Conservation (phyloP, 2,797 vertebrate species). For the Sciaenops ocellatus region DNA sequence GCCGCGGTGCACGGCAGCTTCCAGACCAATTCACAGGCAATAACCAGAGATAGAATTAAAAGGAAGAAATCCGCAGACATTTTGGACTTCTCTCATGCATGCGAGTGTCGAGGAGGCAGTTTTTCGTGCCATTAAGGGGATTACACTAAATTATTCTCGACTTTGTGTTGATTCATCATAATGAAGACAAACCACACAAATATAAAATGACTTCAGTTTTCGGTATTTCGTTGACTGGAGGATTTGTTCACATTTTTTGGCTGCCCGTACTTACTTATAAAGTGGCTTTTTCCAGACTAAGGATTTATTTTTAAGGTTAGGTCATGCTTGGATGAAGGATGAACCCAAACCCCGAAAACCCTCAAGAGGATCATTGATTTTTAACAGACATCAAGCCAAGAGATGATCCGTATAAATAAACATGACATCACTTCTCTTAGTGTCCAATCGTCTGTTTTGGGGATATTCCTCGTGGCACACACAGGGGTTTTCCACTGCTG, state of each 20-base stretch:
- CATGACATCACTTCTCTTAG: conserved; percentile 54
- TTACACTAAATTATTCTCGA: conserved; percentile 27
- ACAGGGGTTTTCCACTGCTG: conserved; percentile 30
- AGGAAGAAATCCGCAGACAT: conserved; percentile 49
- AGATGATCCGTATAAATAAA: conserved; percentile 46
- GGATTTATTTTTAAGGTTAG: conserved; percentile 62
- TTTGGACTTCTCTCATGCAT: conserved; percentile 34
- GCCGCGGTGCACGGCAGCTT: conserved; percentile 34
- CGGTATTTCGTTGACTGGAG: conserved; percentile 39
- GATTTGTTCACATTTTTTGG: conserved; percentile 46
- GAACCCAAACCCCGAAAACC: conserved; percentile 63
- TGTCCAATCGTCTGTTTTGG: conserved; percentile 28
- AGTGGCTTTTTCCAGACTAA: conserved; percentile 63
- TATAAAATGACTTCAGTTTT: conserved; percentile 63
- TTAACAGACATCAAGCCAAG: conserved; percentile 32
- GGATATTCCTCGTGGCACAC: conserved; percentile 24
- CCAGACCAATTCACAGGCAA: conserved; percentile 44
- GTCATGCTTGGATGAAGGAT: conserved; percentile 65
- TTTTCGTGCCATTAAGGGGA: conserved; percentile 41
- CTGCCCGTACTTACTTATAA: conserved; percentile 38
- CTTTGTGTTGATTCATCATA: conserved; percentile 45
- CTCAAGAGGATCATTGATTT: conserved; percentile 47
- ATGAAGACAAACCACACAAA: conserved; percentile 48
- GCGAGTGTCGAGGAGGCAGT: conserved; percentile 32
- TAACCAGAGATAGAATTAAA: conserved; percentile 48